phyloP scores from a whole-genome alignment of 2,888 invertebrate species.

The Caenorhabditis virilis region DNA sequence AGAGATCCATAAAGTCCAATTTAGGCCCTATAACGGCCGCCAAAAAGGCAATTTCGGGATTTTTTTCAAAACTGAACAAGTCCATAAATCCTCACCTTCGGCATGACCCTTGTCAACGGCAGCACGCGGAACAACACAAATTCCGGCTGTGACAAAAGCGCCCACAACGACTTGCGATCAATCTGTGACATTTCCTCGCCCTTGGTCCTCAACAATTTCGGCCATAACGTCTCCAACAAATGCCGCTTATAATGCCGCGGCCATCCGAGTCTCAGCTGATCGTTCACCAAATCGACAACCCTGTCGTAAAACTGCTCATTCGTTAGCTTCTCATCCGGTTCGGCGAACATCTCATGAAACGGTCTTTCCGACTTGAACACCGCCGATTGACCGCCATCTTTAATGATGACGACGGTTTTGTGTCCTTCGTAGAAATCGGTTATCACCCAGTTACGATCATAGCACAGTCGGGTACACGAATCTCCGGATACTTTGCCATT shows the following conservation, averaged over 20 bases:
- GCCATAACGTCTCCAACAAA: slow-evolving; percentile 64
- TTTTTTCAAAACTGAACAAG: too few species aligned
- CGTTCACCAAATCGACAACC: slow-evolving; percentile 63
- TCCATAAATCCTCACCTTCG: slow-evolving; percentile 57
- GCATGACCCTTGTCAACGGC: slow-evolving; percentile 63
- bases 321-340: slow-evolving; percentile 38
- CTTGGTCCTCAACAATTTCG: slow-evolving; percentile 46
- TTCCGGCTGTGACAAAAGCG: slow-evolving; percentile 67
- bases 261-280: slow-evolving; percentile 62
- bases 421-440: slow-evolving; percentile 61
- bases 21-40: too few species aligned
- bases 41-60: too few species aligned
- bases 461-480: slow-evolving; percentile 64
- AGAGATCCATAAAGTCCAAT: too few species aligned
- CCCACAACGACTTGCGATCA: slow-evolving; percentile 63
- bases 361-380: slow-evolving; percentile 62
- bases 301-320: slow-evolving; percentile 58
- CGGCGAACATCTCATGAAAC: slow-evolving; percentile 51
- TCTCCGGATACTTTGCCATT: slow-evolving; percentile 58
- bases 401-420: slow-evolving; percentile 58
- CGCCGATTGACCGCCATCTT: slow-evolving; percentile 58
- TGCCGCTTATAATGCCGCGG: slow-evolving; percentile 58
- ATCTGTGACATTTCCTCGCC: slow-evolving; percentile 50
- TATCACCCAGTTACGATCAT: slow-evolving; percentile 54
- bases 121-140: slow-evolving; percentile 63